phyloP scores from a whole-genome alignment of 2,888 invertebrate genomes.

The Deilephila porcellus region DNA sequence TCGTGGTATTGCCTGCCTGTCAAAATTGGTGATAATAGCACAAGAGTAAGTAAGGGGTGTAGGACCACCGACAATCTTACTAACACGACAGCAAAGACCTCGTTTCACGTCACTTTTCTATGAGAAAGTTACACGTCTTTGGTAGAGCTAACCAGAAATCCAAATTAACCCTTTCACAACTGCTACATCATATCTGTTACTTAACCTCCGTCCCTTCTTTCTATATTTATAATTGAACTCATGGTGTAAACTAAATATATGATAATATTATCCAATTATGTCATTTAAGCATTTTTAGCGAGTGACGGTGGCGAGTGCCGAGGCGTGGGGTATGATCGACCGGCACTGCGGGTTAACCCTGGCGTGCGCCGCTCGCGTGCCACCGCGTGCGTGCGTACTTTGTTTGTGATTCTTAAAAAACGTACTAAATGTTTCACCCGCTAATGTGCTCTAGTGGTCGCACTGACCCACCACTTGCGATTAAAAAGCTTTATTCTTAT shows the following conservation, averaged over 20 bases:
- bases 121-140: too few relatives aligned
- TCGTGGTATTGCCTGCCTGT: too few relatives aligned
- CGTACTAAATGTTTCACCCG: constrained; percentile 66
- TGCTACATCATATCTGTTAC: too few relatives aligned
- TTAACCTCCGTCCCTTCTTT: too few relatives aligned
- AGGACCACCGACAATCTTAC: too few relatives aligned
- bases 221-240: too few relatives aligned
- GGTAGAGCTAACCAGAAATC: too few relatives aligned
- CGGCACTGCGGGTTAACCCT: constrained; percentile 60
- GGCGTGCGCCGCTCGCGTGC: constrained; percentile 67
- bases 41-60: too few relatives aligned
- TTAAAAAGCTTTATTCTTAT: constrained; percentile 31
- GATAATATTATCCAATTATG: not conserved
- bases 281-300: constrained; percentile 1
- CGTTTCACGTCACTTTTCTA: too few relatives aligned
- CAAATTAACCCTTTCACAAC: too few relatives aligned
- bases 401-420: constrained; percentile 78
- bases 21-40: too few relatives aligned
- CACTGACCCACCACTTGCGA: constrained; percentile 39
- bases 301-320: constrained; percentile 10
- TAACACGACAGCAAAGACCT: too few relatives aligned
- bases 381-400: constrained; percentile 57
- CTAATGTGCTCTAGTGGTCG: constrained; percentile 47
- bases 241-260: not conserved
- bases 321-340: constrained; percentile 42